Conservation (phyloP, 2,113 vertebrate genomes). For the Campylomormyrus numenius region DNA sequence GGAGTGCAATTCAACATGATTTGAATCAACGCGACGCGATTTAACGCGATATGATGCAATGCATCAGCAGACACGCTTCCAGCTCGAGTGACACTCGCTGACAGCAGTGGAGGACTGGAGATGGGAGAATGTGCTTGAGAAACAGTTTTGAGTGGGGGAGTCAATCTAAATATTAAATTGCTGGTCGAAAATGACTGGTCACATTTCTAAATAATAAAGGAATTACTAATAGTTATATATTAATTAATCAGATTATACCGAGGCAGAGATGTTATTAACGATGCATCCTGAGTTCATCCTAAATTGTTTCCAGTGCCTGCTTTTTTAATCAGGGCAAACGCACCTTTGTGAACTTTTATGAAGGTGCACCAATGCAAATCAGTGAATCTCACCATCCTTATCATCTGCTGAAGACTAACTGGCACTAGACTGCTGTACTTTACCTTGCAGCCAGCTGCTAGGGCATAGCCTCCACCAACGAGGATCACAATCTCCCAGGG, state of each 20-base stretch:
- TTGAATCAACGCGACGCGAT: not conserved
- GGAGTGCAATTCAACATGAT: not conserved
- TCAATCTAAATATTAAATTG: not conserved
- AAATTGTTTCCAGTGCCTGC: not conserved
- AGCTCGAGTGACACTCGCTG: not conserved
- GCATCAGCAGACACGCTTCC: not conserved
- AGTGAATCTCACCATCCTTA: not conserved
- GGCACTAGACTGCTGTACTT: not conserved
- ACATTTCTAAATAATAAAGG: not conserved
- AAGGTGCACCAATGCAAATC: not conserved
- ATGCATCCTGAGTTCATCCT: not conserved
- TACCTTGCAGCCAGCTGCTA: slow-evolving; percentile 97
- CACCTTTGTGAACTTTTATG: not conserved
- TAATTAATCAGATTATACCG: not conserved
- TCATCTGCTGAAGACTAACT: not conserved
- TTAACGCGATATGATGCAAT: not conserved
- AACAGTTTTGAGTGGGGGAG: not conserved
- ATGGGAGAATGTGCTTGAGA: not conserved
- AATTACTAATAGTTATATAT: not conserved
- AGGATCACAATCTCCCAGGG: slow-evolving; percentile 98
- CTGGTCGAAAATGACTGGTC: not conserved
- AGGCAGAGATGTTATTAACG: not conserved
- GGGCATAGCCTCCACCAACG: slow-evolving; percentile 93
- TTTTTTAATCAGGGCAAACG: not conserved
- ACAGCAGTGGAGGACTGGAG: not conserved